Evolutionary conservation across 2,113 vertebrate genomes (phyloP), one percentile per base, ranked within the genome.

Genomic region (Pedetes capensis): DNA sequence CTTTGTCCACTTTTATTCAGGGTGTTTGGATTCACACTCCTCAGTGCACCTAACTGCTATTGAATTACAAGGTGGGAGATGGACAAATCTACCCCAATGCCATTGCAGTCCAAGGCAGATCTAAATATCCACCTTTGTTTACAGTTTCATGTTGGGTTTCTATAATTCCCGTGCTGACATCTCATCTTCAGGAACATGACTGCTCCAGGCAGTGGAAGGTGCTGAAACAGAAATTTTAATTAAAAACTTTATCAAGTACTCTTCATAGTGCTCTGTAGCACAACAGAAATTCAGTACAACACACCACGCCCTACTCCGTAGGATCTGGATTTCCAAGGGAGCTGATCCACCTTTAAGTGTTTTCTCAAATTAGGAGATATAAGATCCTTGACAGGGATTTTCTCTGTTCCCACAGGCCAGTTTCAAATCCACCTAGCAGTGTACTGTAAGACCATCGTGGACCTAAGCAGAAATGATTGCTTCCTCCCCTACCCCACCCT

Each of bases 231-330:
- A 75, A 85, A 47, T 27, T 89, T 96, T 97, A 86, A 89, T 93
- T 94, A 95, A 96, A 97, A 95, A 74, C 82, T 94, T 97, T 96
- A 95, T 97, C 76, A 37, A 83, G 95, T 96, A 89, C 88, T 93
- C 98, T 97, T 96, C 25, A 3, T 64, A 53, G 87, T 93, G 87
- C 81, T 98, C 74, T 82, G 79, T 12, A 44, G 57, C 76, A 49
- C 78, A n/a, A 10, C 16, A 69, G 79, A 69, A 82, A 79, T 39
- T 66, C 51, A 29, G 20, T 42, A 51, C 27, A 59, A 6, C 8
- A 7, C 20, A 22, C 10, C 4, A 25, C 89, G 37, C 81, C 95
- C 95, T 66, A 6, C 84, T 66, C 51, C 2, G 61, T 55, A 93
- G 55, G 71, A 69, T 82, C 89, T 72, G 57, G 75, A n/a, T 88